Evolutionary conservation across 2,888 invertebrate genomes (phyloP).

Genomic region (Rotaria macrura): DNA sequence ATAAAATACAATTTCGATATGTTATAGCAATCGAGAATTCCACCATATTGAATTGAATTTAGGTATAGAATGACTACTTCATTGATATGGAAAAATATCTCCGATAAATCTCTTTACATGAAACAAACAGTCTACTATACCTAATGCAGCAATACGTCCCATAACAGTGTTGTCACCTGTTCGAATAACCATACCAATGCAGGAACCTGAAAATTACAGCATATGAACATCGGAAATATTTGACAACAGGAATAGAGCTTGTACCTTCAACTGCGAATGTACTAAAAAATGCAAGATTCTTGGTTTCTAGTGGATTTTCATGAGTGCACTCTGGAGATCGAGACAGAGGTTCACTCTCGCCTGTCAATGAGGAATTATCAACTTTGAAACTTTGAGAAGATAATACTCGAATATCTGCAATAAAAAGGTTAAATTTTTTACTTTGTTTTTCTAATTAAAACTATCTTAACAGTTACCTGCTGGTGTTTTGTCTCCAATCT

Average conservation of each 20-base stretch:
- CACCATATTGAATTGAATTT: no score
- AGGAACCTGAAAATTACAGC: constrained; percentile 21
- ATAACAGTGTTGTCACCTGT: constrained; percentile 31
- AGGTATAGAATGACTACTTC: no score
- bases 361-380: constrained; percentile 30
- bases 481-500: constrained; percentile 33
- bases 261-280: constrained; percentile 31
- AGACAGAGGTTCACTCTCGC: constrained; percentile 28
- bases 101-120: no score
- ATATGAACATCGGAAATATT: no score
- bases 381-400: constrained; percentile 40
- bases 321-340: constrained; percentile 31
- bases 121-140: not conserved
- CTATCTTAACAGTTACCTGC: constrained; percentile 56
- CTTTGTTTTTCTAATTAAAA: no score
- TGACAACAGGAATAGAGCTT: not conserved
- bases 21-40: no score
- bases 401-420: constrained; percentile 39
- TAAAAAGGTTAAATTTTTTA: constrained; percentile 36
- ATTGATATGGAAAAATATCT: no score
- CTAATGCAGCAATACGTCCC: constrained; percentile 31
- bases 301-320: constrained; percentile 32
- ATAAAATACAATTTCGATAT: no score
- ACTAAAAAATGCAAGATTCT: constrained; percentile 33
- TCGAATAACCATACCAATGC: constrained; percentile 24